A percentile compares a stretch with the other conserved stretches of the same genome.
These are phyloP conservation scores for Todiramphus chloris DNA, from an alignment of 2,113 vertebrate species.

Conservation along the genomic window DNA sequence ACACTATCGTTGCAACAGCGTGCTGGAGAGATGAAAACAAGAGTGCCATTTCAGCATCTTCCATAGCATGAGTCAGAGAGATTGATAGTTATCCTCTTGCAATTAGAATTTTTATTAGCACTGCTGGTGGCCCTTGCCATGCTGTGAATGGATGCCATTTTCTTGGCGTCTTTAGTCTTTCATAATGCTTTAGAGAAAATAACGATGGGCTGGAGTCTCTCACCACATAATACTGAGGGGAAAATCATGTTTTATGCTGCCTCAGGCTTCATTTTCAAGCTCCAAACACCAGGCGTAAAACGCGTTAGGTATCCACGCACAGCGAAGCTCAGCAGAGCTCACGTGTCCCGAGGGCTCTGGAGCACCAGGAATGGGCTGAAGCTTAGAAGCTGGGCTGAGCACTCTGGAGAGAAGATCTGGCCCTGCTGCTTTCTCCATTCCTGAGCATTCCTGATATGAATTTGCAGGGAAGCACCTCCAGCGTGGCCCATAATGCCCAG, in stretches of 20 bases:
- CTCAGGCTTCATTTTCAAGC: not conserved
- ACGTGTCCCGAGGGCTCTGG: fast-evolving
- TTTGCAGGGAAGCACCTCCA: not conserved
- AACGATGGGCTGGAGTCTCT: slow-evolving; percentile 10
- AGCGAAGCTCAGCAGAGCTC: not conserved
- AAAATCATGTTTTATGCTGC: not conserved
- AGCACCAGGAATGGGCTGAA: not conserved
- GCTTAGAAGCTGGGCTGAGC: not conserved
- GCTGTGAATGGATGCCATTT: slow-evolving; percentile 43
- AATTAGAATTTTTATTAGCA: slow-evolving; percentile 58
- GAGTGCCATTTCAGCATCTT: slow-evolving; percentile 59
- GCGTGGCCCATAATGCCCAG: fast-evolving
- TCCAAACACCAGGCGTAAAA: not conserved
- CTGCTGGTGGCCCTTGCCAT: not conserved
- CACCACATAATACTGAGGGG: not conserved
- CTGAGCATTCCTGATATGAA: not conserved
- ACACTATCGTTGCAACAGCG: not conserved
- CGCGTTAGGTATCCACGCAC: fast-evolving
- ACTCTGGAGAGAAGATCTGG: fast-evolving
- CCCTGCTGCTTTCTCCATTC: not conserved
- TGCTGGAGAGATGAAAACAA: slow-evolving; percentile 13
- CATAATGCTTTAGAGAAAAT: slow-evolving; percentile 13
- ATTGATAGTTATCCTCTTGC: slow-evolving; percentile 49
- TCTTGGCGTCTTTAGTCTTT: slow-evolving; percentile 25
- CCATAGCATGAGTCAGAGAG: slow-evolving; percentile 38